Base-by-base conservation (phyloP, 2,797 vertebrate species). In the Typhlichthys eigenmanni region DNA sequence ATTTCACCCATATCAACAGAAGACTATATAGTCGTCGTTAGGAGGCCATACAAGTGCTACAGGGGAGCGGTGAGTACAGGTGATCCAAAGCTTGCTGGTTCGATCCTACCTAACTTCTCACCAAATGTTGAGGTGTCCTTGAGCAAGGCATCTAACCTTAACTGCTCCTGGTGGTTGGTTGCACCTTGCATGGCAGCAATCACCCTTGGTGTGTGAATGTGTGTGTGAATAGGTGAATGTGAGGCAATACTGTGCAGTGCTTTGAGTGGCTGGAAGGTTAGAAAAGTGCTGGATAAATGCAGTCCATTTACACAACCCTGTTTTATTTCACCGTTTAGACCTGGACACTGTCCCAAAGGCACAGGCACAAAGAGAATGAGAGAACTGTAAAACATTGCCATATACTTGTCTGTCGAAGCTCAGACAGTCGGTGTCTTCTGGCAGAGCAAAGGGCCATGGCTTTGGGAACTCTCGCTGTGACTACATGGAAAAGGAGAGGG, bases 401-500 rank as follows among this genome's bases (percentile, higher is more conserved):
- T 58, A 58, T 57, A 58, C 71, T 75, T 75, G 62, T 79, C 69
- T 61, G 48, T 72, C 16, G 55, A 65, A 69, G 66, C 64, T 64
- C 24, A 79, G 66, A 74, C 59, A 81, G 67, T 75, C 12, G 62
- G 74, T 80, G 72, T 86, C 78, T 72, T 85, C 71, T 87, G 83
- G 81, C 80, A 78, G 51, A 60, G 55, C 71, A 34, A 56, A 45
- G 62, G 69, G 32, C 66, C 65, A 70, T 70, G 69, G 61, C 72
- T 84, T 75, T 75, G 75, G 75, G 82, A 86, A 66, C 61, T 55
- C 64, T 81, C 57, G 55, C 72, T 75, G 81, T 38, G 83, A 85
- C 79, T 87, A 67, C 73, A 87, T 84, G 83, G 87, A 87, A 89
- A 85, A 83, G 80, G 68, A 85, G 83, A 81, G 57, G 8, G 29